Base-by-base conservation (phyloP, 1,140 invertebrate species). In the Hypothenemus hampei region DNA sequence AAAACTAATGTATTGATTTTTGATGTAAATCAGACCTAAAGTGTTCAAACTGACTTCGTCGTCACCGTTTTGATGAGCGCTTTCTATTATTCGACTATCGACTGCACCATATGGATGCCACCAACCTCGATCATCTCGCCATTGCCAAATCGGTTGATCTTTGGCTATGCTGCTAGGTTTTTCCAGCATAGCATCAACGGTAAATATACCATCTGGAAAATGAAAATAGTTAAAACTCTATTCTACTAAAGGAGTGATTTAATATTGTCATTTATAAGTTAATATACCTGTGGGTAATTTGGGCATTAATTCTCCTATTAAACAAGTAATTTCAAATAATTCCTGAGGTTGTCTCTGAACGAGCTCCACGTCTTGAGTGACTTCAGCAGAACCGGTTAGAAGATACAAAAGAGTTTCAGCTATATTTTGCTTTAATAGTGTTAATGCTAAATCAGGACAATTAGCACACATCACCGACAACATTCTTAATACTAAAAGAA, bases 291-390 rank as follows among this genome's bases (percentile, higher is more conserved):
- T 84, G 1, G 95, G 95, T 59, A 98, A 77, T 13, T 69, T 70
- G 15, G 95, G 95, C 89, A 98, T 93, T 44, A 98, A 73, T 75
- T 98, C 94, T 3, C 91, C 93, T 64, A 97, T 97, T 4, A 98
- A 77, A 63, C 91, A 91, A 1, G 94, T 96, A 49, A 98, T 93
- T 76, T 97, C 95, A 70, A 95, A 95, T 59, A 97, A 77, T 73
- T 98, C 95, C 72, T 96, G 91, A 1, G 94, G 93, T 57, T 89
- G 91, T 41, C 94, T 82, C 10, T 89, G 80, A 18, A 95, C 82
- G 40, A 97, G 75, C 70, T 96, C 91, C 36, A 94, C 83, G 43
- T 73, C 73, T 21, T 72, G 63, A 64, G 78, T 82, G 19, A 78
- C 72, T 63, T 86, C 81, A 0, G 83, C 78, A 48, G 87, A 86